These are phyloP conservation scores for Festucalex cinctus DNA, from an alignment of 2,113 vertebrate genomes.

Conservation along the genomic window DNA sequence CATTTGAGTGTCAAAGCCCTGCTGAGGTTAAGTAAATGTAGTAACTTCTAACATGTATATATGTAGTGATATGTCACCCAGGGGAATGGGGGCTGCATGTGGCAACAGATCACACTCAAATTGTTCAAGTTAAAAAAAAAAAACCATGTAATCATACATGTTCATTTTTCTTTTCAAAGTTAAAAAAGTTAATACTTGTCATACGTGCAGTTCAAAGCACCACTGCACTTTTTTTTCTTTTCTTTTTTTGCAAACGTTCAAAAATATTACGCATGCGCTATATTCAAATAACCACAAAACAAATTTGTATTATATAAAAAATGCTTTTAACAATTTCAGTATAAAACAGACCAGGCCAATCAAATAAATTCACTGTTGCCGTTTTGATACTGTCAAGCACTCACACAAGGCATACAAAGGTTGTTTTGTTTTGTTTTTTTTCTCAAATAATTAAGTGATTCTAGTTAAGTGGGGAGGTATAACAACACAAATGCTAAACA, in stretches of 20 bases:
- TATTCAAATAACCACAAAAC: conserved; percentile 68
- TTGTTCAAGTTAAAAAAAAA: not conserved
- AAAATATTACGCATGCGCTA: conserved; percentile 31
- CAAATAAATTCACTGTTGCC: conserved; percentile 75
- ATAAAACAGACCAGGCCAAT: conserved; percentile 91
- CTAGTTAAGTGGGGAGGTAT: conserved; percentile 66
- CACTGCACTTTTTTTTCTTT: conserved; percentile 43
- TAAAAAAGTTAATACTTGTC: conserved; percentile 32
- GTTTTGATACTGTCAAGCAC: conserved; percentile 62
- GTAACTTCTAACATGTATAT: not conserved
- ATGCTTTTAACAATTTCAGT: conserved; percentile 89
- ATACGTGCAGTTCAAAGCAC: conserved; percentile 53
- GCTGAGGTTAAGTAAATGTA: conserved; percentile 6
- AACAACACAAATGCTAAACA: conserved; percentile 73
- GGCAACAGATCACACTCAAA: conserved; percentile 1
- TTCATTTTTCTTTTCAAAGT: conserved; percentile 24
- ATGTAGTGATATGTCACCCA: conserved; percentile 11
- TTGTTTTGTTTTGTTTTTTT: conserved; percentile 23
- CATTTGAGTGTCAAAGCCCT: conserved; percentile 14
- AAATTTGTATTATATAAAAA: conserved; percentile 62
- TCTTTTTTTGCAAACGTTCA: conserved; percentile 31
- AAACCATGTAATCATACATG: not conserved
- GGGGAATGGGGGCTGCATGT: not conserved
- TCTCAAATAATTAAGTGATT: conserved; percentile 64
- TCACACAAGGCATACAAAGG: conserved; percentile 79